Evolutionary conservation across 1,140 invertebrate species (phyloP).

Genomic region (Drosophila varians): DNA sequence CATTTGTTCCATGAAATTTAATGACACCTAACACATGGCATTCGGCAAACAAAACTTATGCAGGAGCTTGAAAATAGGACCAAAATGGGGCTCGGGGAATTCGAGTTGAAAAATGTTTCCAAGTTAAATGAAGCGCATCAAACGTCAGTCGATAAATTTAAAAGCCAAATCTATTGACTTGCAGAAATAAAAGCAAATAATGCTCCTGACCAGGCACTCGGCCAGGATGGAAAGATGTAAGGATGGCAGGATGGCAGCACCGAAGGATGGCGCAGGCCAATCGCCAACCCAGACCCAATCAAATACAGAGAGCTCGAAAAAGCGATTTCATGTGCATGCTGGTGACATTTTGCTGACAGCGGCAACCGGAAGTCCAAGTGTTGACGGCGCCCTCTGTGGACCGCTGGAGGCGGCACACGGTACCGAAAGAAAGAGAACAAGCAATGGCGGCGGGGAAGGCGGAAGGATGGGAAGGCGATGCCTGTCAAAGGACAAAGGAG

Average conservation of each 20-base stretch:
- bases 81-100: constrained; percentile 13
- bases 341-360: constrained; percentile 78
- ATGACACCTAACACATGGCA: constrained; percentile 63
- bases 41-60: constrained; percentile 42
- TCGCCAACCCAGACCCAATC: constrained; percentile 39
- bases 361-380: constrained; percentile 70
- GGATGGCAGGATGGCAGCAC: not conserved
- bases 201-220: constrained; percentile 44
- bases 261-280: constrained; percentile 30
- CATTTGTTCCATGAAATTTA: constrained; percentile 52
- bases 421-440: constrained; percentile 3
- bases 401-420: constrained; percentile 36
- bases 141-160: constrained; percentile 82
- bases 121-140: constrained; percentile 81
- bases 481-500: constrained; percentile 25
- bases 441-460: not conserved
- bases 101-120: constrained; percentile 78
- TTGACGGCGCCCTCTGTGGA: constrained; percentile 73
- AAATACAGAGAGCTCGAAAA: constrained; percentile 39
- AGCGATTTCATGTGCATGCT: constrained; percentile 70
- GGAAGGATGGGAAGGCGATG: not conserved
- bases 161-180: constrained; percentile 81
- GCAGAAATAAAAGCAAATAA: constrained; percentile 80
- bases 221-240: constrained; percentile 18
- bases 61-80: constrained; percentile 7